Evolutionary conservation across 2,797 vertebrate genomes (phyloP).

Genomic region (Channa striata): DNA sequence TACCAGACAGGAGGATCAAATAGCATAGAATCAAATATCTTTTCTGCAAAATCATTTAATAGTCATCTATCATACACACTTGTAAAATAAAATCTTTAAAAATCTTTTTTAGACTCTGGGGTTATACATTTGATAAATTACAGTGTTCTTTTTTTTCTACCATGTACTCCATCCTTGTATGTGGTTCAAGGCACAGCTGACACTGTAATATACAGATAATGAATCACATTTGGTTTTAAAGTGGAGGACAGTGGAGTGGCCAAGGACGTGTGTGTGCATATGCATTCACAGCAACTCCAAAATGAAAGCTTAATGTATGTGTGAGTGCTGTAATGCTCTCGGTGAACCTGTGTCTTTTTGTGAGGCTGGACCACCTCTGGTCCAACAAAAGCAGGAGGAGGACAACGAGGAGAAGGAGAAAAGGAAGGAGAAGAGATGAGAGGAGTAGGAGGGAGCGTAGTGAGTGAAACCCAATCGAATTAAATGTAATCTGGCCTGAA

Average conservation of each 20-base stretch:
- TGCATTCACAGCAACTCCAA: slow-evolving; percentile 25
- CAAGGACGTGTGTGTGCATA: slow-evolving; percentile 30
- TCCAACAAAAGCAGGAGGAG: slow-evolving; percentile 54
- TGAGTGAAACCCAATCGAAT: slow-evolving; percentile 89
- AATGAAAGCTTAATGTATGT: slow-evolving; percentile 28
- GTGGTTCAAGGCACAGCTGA: slow-evolving; percentile 59
- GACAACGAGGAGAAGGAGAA: slow-evolving; percentile 48
- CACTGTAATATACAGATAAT: slow-evolving; percentile 55
- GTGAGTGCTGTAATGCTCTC: slow-evolving; percentile 6
- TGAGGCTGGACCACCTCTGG: slow-evolving; percentile 37
- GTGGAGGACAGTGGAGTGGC: slow-evolving; percentile 37
- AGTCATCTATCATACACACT: no score
- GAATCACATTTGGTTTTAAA: slow-evolving; percentile 51
- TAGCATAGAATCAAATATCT: no score
- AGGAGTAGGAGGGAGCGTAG: slow-evolving; percentile 58
- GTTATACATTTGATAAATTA: slow-evolving; percentile 33
- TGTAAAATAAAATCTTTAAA: no score
- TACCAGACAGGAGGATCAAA: no score
- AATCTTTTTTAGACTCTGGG: slow-evolving; percentile 7
- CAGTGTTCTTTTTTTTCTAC: slow-evolving; percentile 15
- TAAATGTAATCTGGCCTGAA: slow-evolving; percentile 94
- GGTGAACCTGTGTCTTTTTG: slow-evolving; percentile 50
- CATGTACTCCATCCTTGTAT: slow-evolving; percentile 23
- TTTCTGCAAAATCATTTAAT: no score
- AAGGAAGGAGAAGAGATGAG: slow-evolving; percentile 28